Base-by-base conservation (phyloP, 2,888 invertebrate genomes). In the Athetis lepigone region DNA sequence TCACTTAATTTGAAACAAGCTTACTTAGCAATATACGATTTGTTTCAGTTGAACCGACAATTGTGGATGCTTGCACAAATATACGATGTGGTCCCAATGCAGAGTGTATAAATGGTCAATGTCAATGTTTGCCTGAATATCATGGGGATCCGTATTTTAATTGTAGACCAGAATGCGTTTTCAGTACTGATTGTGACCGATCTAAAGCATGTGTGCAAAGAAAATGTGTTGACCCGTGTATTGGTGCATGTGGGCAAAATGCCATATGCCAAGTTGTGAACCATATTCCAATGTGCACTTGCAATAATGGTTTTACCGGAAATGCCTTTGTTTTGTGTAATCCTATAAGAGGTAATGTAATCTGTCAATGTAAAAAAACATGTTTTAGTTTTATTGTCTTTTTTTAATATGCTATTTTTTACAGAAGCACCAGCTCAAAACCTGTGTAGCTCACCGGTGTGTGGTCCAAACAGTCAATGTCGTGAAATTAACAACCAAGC, bases 91-190 rank as follows among this genome's bases (percentile, higher is more conserved):
- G 97, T 37, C 87, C 96, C 27, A 96, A 96, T 88, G 96, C 96
- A 4, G 95, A 96, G 84, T 97, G 97, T 80, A 85, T 95, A 43
- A 95, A 96, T 82, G 97, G 97, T 7, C 93, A 96, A 69, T 98
- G 98, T 85, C 96, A 96, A 52, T 98, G 98, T 85, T 90, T 96
- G 65, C 93, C 96, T 1, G 97, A 97, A 83, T 97, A 96, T 87
- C 96, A 96, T 69, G 98, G 98, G 13, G 97, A 97, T 88, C 97
- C 98, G 18, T 97, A 96, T 83, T 93, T 95, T 57, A 96, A 96
- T 61, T 98, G 98, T 84, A 95, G 97, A 61, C 98, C 98, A 1
- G 98, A 98, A 91, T 98, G 98, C 89, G 95, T 97, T 19, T 95
- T 96, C 52, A 98, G 97, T 86, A 96, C 96, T 2, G 98, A 98